Conservation (phyloP, 1,140 invertebrate species). For the Camponotus floridanus region DNA sequence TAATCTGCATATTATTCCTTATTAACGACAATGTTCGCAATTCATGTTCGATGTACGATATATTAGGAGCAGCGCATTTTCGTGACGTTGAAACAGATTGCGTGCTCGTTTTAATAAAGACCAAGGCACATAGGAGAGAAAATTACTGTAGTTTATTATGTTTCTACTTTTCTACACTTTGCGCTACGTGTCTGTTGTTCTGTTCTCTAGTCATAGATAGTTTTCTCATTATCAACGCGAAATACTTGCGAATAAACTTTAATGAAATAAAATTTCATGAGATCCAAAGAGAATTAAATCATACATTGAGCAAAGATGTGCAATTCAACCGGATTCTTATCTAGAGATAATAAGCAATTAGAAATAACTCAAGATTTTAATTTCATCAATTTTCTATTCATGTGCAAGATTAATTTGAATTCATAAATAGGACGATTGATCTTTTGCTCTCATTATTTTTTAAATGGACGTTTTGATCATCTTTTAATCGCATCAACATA, state of each 20-base stretch:
- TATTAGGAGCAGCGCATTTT: slow-evolving; percentile 9
- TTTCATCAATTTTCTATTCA: background rate
- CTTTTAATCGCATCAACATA: background rate
- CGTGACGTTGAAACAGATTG: slow-evolving; percentile 52
- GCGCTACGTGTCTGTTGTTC: slow-evolving; percentile 50
- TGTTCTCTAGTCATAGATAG: slow-evolving; percentile 15
- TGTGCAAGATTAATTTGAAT: slow-evolving; percentile 29
- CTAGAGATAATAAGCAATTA: slow-evolving; percentile 1
- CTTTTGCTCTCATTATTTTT: background rate
- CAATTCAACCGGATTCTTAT: background rate
- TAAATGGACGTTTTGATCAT: background rate
- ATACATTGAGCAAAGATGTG: background rate
- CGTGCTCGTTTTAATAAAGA: slow-evolving; percentile 69
- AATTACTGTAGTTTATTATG: slow-evolving; percentile 64
- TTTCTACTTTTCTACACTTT: slow-evolving; percentile 25
- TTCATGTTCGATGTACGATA: slow-evolving; percentile 1
- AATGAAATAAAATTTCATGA: slow-evolving; percentile 19
- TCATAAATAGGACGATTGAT: background rate
- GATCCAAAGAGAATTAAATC: slow-evolving; percentile 40
- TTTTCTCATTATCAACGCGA: slow-evolving; percentile 67
- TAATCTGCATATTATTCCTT: background rate
- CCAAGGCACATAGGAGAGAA: slow-evolving; percentile 35
- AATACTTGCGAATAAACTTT: slow-evolving; percentile 35
- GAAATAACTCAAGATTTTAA: background rate
- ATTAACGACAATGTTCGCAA: background rate